Evolutionary conservation across 2,113 vertebrate species (phyloP), one percentile per base, ranked within the genome.

Genomic region (Protomyctophum bolini): DNA sequence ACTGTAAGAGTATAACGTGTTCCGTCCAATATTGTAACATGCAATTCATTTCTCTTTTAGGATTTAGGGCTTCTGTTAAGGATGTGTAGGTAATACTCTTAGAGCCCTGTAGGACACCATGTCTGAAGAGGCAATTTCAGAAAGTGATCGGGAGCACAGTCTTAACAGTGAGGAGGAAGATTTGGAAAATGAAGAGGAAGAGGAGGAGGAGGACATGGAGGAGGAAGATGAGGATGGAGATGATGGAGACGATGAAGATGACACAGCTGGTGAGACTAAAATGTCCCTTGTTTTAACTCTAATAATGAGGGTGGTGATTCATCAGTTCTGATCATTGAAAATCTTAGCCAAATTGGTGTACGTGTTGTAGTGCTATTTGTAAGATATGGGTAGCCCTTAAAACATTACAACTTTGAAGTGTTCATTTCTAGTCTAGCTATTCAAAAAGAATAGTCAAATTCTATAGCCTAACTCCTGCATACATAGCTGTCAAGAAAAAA

Each of bases 81-180:
- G 94, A 95, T 95, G 95, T 94, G 92, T 91, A 92, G 96, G 96
- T 99, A 97, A 97, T 98, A 94, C 91, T 93, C 93, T 89, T 87
- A 89, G 89, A 94, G 91, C 91, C 93, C 90, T 74, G 57, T 84
- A 92, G 90, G 93, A 95, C 94, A 88, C 93, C 95, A 99, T 99
- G 98, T 99, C 97, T 91, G 97, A 98, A 95, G 96, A 97, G 93
- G 98, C 96, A 51, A 87, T 94, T 95, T 99, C 98, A 92, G 96
- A 97, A 93, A 98, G 97, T 89, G 98, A 99, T 93, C 94, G 96
- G 92, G 98, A 98, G 91, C 93, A 94, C 90, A 97, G 97, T 87
- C 94, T 96, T 89, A 95, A 97, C 88, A 94, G 97, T 87, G 96
- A 97, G 90, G 94, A 95, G 90, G 95, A 94, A 84, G 94, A 95